Evolutionary conservation across 1,140 invertebrate genomes (phyloP).

Genomic region (Sitophilus oryzae): DNA sequence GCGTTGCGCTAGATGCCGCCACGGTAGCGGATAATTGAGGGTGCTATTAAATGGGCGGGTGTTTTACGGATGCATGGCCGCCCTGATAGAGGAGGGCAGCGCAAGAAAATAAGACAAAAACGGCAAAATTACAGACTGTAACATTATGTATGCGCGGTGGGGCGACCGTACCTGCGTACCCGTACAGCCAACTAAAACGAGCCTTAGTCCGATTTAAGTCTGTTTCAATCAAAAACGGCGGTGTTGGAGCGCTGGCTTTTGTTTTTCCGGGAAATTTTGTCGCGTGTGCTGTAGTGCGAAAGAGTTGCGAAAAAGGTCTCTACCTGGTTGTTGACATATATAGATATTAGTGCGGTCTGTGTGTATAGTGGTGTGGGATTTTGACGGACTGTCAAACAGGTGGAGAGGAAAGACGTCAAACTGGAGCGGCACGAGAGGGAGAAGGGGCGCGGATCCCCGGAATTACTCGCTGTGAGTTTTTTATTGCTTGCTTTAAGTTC

Average conservation of each 20-base stretch:
- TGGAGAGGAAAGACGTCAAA: constrained; percentile 39
- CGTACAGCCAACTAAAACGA: constrained; percentile 37
- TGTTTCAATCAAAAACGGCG: constrained; percentile 46
- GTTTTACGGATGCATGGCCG: constrained; percentile 46
- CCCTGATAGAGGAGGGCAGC: constrained; percentile 44
- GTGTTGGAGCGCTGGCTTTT: constrained; percentile 37
- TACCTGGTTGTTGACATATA: constrained; percentile 13
- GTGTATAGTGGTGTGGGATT: constrained; percentile 22
- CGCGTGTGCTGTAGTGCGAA: neutral
- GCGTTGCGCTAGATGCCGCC: constrained; percentile 31
- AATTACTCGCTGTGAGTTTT: constrained; percentile 42
- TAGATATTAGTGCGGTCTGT: neutral
- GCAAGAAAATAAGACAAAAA: constrained; percentile 44
- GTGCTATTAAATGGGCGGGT: constrained; percentile 47
- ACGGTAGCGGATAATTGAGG: constrained; percentile 38
- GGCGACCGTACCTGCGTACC: no score
- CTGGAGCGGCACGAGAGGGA: constrained; percentile 43
- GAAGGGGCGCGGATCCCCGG: constrained; percentile 42
- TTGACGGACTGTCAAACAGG: constrained; percentile 30
- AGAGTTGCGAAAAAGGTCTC: neutral
- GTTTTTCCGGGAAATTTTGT: constrained; percentile 8
- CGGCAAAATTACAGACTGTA: constrained; percentile 44
- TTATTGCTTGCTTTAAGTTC: no score
- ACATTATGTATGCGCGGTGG: constrained; percentile 45
- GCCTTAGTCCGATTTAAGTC: constrained; percentile 44